phyloP scores from a whole-genome alignment of 1,140 invertebrate genomes.

The Brachionus rotundiformis region DNA sequence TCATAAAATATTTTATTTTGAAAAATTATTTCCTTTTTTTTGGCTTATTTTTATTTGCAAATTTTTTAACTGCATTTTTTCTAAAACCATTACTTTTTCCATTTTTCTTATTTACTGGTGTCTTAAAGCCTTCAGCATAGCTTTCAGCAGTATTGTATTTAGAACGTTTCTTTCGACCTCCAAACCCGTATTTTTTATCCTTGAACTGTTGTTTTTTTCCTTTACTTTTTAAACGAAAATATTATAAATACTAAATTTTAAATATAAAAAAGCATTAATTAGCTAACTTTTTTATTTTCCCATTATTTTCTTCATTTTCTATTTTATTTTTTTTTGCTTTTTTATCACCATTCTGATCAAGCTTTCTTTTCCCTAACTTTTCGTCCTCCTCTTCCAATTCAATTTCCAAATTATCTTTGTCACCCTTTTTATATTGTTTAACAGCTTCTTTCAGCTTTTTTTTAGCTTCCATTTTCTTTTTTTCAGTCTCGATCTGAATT shows the following conservation, averaged over 20 bases:
- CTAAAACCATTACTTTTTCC: constrained; percentile 20
- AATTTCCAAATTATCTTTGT: constrained; percentile 42
- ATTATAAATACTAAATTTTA: too few relatives aligned
- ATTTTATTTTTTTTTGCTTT: neutral
- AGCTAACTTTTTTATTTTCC: neutral
- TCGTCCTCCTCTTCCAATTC: constrained; percentile 54
- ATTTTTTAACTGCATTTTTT: constrained; percentile 43
- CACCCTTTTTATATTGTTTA: constrained; percentile 50
- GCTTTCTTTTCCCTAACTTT: constrained; percentile 52
- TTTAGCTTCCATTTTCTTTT: constrained; percentile 39
- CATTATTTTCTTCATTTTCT: constrained; percentile 13
- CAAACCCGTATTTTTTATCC: constrained; percentile 88
- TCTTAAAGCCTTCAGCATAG: constrained; percentile 54
- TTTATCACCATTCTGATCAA: constrained; percentile 8
- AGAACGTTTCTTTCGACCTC: constrained; percentile 85
- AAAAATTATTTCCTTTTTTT: constrained; percentile 42
- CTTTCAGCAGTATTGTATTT: constrained; percentile 86
- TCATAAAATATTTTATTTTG: constrained; percentile 22
- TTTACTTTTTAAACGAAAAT: constrained; percentile 46
- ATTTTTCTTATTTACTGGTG: constrained; percentile 38
- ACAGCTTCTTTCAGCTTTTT: constrained; percentile 32
- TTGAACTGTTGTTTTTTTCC: constrained; percentile 59
- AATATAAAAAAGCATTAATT: too few relatives aligned
- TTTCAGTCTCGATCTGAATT: constrained; percentile 36
- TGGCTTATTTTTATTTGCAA: constrained; percentile 45